Evolutionary conservation across 2,797 vertebrate species (phyloP).

Genomic region (Rachycentron canadum): DNA sequence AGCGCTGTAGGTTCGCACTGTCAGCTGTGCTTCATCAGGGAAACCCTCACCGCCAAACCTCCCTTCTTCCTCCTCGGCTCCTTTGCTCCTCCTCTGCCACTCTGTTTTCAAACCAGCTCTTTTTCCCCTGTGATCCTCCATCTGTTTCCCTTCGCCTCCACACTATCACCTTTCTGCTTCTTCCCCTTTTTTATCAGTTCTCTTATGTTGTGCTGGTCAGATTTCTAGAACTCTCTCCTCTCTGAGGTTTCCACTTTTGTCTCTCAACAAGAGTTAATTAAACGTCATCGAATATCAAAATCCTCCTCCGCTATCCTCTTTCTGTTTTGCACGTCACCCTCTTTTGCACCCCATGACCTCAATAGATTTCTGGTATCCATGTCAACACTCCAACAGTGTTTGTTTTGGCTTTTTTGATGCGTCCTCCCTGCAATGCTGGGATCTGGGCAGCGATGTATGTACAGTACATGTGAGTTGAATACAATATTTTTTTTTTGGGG

Average conservation of each 20-base stretch:
- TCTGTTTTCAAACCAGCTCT: conserved; percentile 31
- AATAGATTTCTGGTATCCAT: not conserved
- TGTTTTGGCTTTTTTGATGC: conserved; percentile 29
- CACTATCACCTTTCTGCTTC: conserved; percentile 30
- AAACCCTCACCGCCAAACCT: conserved; percentile 69
- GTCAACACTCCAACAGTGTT: not conserved
- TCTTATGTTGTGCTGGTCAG: not conserved
- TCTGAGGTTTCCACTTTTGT: conserved; percentile 28
- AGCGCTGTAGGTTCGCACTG: conserved; percentile 67
- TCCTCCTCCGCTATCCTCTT: conserved; percentile 11
- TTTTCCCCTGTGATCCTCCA: conserved; percentile 27
- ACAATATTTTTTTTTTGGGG: not conserved
- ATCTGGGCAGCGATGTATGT: not conserved
- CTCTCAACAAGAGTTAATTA: conserved; percentile 49
- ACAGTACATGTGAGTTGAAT: conserved; percentile 6
- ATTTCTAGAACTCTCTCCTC: conserved; percentile 5
- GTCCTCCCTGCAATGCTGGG: not conserved
- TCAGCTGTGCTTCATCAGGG: conserved; percentile 81
- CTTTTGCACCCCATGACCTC: conserved; percentile 30
- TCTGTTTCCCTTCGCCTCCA: conserved; percentile 41
- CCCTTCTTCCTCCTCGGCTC: conserved; percentile 38
- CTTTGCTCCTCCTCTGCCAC: not conserved
- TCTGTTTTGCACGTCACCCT: conserved; percentile 21
- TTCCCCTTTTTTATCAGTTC: conserved; percentile 26
- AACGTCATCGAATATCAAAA: conserved; percentile 15